Conservation (phyloP, 1,140 invertebrate genomes). For the Drosophila micromelanica region DNA sequence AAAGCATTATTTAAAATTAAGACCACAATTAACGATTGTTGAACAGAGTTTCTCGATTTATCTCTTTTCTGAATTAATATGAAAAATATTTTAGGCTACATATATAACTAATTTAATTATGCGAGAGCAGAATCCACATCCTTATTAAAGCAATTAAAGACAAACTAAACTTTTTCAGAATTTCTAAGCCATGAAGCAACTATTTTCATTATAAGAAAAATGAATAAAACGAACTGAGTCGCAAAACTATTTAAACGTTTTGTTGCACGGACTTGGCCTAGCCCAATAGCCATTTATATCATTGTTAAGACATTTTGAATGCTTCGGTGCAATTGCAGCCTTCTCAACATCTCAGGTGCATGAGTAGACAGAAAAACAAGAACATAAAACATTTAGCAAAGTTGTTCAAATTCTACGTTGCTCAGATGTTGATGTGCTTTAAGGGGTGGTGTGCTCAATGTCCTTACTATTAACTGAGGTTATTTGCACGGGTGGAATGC, state of each 20-base stretch:
- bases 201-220: too few relatives aligned
- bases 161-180: slow-evolving; percentile 13
- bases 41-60: too few relatives aligned
- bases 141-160: too few relatives aligned
- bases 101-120: too few relatives aligned
- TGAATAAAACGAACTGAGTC: neutral
- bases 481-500: neutral
- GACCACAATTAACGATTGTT: too few relatives aligned
- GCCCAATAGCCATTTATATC: slow-evolving; percentile 8
- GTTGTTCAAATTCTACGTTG: too few relatives aligned
- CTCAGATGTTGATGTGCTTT: neutral
- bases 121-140: too few relatives aligned
- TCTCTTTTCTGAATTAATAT: too few relatives aligned
- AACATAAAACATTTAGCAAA: slow-evolving; percentile 25
- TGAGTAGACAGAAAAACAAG: slow-evolving; percentile 51
- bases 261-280: slow-evolving; percentile 12
- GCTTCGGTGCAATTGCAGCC: slow-evolving; percentile 9
- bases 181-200: too few relatives aligned
- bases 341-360: slow-evolving; percentile 39
- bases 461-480: slow-evolving; percentile 37
- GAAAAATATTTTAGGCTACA: too few relatives aligned
- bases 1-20: too few relatives aligned
- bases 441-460: slow-evolving; percentile 18
- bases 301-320: slow-evolving; percentile 36
- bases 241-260: slow-evolving; percentile 11